Evolutionary conservation across 2,797 vertebrate species (phyloP), one percentile per base, ranked within the genome.

Genomic region (Okamejei kenojei): DNA sequence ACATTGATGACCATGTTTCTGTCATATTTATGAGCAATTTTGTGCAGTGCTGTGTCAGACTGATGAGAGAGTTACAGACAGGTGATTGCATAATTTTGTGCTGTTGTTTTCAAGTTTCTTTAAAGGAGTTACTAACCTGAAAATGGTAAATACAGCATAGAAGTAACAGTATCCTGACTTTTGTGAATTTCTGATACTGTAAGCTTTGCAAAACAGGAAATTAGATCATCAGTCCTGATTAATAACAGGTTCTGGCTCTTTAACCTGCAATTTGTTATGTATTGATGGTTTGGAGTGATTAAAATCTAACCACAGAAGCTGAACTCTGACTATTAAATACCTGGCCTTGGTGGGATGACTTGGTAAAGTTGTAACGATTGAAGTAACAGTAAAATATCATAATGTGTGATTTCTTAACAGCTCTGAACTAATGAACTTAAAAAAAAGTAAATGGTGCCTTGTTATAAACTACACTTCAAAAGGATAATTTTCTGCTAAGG

Each of bases 301-400:
- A 88, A 88, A 35, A 88, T 15, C 21, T 23, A 65, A 88, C n/a
- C 17, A 19, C 32, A 88, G 84, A 88, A 88, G 65, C 65, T 88
- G 61, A 88, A 88, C 17, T 68, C 84, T 88, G 65, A n/a, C n/a
- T 65, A 88, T 88, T 88, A 88, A 88, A 32, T 68, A 88, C 65
- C 17, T 68, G n/a, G 71, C 71, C 21, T 73, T 73, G 19, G 19
- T 21, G 71, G 17, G 84, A 35, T 88, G n/a, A 68, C n/a, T 88
- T 19, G 29, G 15, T 88, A 35, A 88, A 32, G 29, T 29, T 88
- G 32, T 19, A 35, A 61, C 2, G n/a, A 32, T 65, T 88, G 61
- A 88, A 88, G 61, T 19, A 63, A 13, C n/a, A 65, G 63, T 32
- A 88, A 21, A 88, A 68, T n/a, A 63, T 63, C 61, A 86, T 86